phyloP scores from a whole-genome alignment of 2,113 vertebrate genomes.

The Dolichotis patagonum region DNA sequence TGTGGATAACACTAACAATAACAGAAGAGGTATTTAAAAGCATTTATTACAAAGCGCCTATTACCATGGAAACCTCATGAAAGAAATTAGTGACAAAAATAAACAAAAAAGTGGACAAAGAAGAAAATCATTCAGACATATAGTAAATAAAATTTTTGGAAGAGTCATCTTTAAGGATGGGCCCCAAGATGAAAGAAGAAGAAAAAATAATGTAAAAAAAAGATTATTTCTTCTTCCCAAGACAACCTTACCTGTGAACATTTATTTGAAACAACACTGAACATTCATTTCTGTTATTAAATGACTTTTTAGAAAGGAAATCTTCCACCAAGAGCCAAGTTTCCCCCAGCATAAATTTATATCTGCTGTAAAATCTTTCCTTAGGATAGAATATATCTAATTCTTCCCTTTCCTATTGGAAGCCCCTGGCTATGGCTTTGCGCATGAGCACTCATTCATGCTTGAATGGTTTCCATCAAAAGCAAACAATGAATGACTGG shows the following conservation, averaged over 20 bases:
- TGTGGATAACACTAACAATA: neutral
- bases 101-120: neutral
- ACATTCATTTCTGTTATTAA: slow-evolving; percentile 30
- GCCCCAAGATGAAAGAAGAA: neutral
- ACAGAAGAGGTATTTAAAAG: slow-evolving; percentile 7
- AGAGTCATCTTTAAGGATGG: neutral
- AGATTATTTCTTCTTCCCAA: neutral
- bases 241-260: neutral
- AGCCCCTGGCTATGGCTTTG: neutral
- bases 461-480: neutral
- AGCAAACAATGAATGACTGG: neutral
- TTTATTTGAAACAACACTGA: neutral
- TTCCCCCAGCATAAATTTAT: neutral
- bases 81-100: slow-evolving; percentile 25
- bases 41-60: neutral
- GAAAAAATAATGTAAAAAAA: neutral
- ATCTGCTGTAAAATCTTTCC: neutral
- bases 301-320: slow-evolving; percentile 52
- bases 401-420: neutral
- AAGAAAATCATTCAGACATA: neutral
- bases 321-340: slow-evolving; percentile 5
- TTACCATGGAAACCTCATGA: slow-evolving; percentile 52
- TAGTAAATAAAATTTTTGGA: slow-evolving; percentile 29
- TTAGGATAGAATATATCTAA: neutral
- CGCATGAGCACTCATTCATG: neutral